Base-by-base conservation (phyloP, 2,113 vertebrate species). In the Heterochromis multidens region DNA sequence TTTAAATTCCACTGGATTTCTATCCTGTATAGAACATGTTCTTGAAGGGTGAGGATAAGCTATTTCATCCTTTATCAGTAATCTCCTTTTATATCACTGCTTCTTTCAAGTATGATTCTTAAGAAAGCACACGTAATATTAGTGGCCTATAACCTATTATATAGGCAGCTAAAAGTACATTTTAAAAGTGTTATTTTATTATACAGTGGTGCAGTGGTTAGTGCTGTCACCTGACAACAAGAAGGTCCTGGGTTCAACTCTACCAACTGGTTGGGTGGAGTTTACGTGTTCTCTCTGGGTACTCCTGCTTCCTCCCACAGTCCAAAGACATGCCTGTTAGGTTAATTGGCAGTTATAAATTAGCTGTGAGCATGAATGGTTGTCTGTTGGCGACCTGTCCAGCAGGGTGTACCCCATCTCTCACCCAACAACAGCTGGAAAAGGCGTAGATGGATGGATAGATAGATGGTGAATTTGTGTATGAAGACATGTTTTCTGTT, bases 401-500 rank as follows among this genome's bases (percentile, higher is more conserved):
- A 46, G 12, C 43, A 46, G 43, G 13, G 13, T 46, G n/a, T n/a
- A n/a, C n/a, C n/a, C n/a, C n/a, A n/a, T n/a, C 40, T 43, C 40
- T 43, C 40, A 13, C 12, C 65, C 65, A 29, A 2, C 7, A 49
- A 49, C 23, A 46, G 65, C 40, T 70, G 40, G 23, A 13, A 46
- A 10, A 27, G 65, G 46, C 6, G 14, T 0, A 37, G 4, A 29
- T 7, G 14, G 23, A 70, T 70, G 3, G 46, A 5, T 70, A 9
- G 65, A 25, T 70, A 40, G 65, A 70, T 49, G n/a, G 23, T 49
- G 65, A 70, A 70, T 70, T 29, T 49, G 40, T 46, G 31, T 29
- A 72, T 31, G 67, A 25, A 70, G 63, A 46, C 3, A 27, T 72
- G 43, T 72, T 72, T 72, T 72, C 40, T 29, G 63, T 46, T 46